Conservation (phyloP, 2,797 vertebrate species). For the Pangasius mekongensis region DNA sequence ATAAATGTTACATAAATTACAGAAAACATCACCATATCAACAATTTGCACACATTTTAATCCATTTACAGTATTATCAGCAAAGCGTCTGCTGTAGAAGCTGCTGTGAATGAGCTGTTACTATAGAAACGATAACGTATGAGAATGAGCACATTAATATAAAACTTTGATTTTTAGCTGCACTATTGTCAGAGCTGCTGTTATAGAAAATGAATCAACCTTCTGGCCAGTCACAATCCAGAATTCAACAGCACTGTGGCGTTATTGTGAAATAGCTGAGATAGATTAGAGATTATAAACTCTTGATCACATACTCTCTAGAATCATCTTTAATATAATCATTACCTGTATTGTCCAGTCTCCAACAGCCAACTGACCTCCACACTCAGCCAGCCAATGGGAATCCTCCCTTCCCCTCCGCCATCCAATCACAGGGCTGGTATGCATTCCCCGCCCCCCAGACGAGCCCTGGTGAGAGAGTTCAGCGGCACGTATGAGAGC, state of each 20-base stretch:
- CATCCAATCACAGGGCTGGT: conserved; percentile 79
- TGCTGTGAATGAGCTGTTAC: neutral
- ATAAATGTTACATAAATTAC: neutral
- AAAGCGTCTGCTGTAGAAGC: neutral
- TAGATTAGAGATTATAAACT: neutral
- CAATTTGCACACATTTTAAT: neutral
- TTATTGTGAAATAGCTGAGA: neutral
- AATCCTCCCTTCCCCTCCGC: conserved; percentile 72
- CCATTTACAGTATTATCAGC: neutral
- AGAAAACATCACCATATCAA: neutral
- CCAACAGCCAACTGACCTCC: conserved; percentile 67
- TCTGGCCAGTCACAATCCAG: neutral
- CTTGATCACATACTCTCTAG: neutral
- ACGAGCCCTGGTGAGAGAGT: conserved; percentile 77
- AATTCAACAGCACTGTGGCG: neutral
- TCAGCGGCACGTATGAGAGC: conserved; percentile 88
- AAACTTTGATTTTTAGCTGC: too few species aligned
- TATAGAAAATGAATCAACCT: neutral
- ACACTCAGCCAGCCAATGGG: conserved; percentile 70
- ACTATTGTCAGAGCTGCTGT: neutral
- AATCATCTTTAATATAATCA: neutral
- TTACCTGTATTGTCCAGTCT: conserved; percentile 43
- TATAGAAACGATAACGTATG: neutral
- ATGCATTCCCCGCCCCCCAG: conserved; percentile 92
- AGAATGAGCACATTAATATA: neutral